Percentiles rank a stretch among this genome's conserved stretches.
Evolutionary conservation across 2,888 invertebrate species (phyloP).

Genomic region (Galeruca laticollis): DNA sequence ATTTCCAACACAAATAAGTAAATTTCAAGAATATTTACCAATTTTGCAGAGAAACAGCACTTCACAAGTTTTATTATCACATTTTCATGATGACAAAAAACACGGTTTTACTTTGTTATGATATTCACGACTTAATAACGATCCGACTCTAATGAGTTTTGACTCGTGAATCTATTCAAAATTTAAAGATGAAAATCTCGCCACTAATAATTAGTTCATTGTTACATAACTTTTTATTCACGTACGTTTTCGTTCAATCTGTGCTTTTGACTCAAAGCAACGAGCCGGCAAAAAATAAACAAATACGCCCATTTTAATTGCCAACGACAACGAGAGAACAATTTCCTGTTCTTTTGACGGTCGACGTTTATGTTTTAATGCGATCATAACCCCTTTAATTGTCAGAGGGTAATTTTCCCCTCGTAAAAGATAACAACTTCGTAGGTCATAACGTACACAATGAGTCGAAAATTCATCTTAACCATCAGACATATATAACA

Average conservation of each 20-base stretch:
- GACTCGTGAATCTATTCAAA: no score
- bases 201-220: no score
- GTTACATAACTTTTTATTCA: no score
- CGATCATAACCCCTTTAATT: slow-evolving; percentile 17
- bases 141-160: no score
- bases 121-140: no score
- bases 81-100: no score
- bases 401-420: slow-evolving; percentile 20
- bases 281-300: not conserved
- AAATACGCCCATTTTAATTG: slow-evolving; percentile 14
- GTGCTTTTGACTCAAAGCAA: not conserved
- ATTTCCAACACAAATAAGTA: no score
- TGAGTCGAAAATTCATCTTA: slow-evolving; percentile 17
- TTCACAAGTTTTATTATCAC: no score
- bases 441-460: slow-evolving; percentile 20
- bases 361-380: slow-evolving; percentile 21
- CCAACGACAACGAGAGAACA: slow-evolving; percentile 3
- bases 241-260: not conserved
- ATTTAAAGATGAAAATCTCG: no score
- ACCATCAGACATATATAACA: slow-evolving; percentile 1
- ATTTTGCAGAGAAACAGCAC: no score
- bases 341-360: slow-evolving; percentile 16
- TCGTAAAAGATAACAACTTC: slow-evolving; percentile 24
- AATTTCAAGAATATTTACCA: no score
- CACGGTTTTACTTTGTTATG: no score